Percentiles rank a stretch among this genome's conserved stretches.
Evolutionary conservation across 1,140 invertebrate species (phyloP).

Genomic region (Lepeophtheirus salmonis): DNA sequence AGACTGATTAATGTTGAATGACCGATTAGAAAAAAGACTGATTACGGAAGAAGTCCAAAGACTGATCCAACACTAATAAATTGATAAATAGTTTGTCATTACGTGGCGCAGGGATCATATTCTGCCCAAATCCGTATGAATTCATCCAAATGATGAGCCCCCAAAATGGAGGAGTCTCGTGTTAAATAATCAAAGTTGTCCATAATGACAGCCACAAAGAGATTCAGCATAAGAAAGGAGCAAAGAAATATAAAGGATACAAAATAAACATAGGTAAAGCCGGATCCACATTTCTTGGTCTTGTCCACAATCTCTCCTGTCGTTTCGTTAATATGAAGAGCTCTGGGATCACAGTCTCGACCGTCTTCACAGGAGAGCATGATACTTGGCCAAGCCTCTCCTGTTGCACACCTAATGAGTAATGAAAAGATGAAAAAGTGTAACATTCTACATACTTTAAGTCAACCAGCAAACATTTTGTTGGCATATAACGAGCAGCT

Average conservation of each 20-base stretch:
- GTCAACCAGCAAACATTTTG: neutral
- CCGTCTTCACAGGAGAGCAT: conserved; percentile 70
- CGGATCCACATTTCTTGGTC: conserved; percentile 55
- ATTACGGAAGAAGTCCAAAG: no score
- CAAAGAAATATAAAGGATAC: conserved; percentile 99
- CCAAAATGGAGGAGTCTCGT: conserved; percentile 92
- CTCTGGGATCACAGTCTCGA: conserved; percentile 50
- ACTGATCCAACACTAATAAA: no score
- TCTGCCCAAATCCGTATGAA: conserved; percentile 99
- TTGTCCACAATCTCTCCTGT: neutral
- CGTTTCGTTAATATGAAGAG: conserved; percentile 37
- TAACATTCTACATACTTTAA: neutral
- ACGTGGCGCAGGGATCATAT: conserved; percentile 98
- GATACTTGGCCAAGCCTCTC: conserved; percentile 97
- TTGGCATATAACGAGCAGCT: neutral
- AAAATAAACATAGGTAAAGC: conserved; percentile 92
- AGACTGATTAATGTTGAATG: neutral
- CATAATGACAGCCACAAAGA: conserved; percentile 99
- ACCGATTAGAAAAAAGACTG: no score
- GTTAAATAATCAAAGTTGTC: conserved; percentile 99
- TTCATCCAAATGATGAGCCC: conserved; percentile 98
- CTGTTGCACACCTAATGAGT: conserved; percentile 77
- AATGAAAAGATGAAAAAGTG: no score
- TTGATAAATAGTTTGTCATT: no score
- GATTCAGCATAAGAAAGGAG: conserved; percentile 94